Evolutionary conservation across 1,140 invertebrate genomes (phyloP).

Genomic region (Meloidogyne chitwoodi): DNA sequence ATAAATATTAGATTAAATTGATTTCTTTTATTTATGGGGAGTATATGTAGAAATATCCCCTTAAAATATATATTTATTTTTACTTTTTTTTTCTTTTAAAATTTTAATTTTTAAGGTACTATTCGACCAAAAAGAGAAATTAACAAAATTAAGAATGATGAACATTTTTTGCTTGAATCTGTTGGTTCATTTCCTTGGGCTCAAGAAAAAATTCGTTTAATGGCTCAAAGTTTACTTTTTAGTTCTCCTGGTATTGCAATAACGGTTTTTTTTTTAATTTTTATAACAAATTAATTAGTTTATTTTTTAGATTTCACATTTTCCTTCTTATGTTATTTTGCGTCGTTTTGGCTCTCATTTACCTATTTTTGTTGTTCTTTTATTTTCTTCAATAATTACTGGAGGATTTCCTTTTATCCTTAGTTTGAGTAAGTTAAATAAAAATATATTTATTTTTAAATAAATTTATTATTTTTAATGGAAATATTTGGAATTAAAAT

Average conservation of each 20-base stretch:
- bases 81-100: background rate
- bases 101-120: background rate
- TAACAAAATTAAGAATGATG: background rate
- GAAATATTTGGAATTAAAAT: too few species aligned
- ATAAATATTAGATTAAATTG: too few species aligned
- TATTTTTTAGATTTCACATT: conserved; percentile 19
- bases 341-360: conserved; percentile 18
- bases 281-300: background rate
- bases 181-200: background rate
- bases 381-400: conserved; percentile 24
- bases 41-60: too few species aligned
- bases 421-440: background rate
- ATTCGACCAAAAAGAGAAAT: background rate
- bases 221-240: conserved; percentile 11
- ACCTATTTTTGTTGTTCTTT: conserved; percentile 15
- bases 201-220: background rate
- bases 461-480: too few species aligned
- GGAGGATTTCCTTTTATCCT: conserved; percentile 19
- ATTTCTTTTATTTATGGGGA: too few species aligned
- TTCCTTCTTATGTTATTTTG: conserved; percentile 13
- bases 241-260: conserved; percentile 11
- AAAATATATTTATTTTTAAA: too few species aligned
- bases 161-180: background rate
- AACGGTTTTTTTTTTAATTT: background rate
- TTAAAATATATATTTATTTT: too few species aligned